Conservation (phyloP, 1,140 invertebrate genomes). For the Luehdorfia chinensis region DNA sequence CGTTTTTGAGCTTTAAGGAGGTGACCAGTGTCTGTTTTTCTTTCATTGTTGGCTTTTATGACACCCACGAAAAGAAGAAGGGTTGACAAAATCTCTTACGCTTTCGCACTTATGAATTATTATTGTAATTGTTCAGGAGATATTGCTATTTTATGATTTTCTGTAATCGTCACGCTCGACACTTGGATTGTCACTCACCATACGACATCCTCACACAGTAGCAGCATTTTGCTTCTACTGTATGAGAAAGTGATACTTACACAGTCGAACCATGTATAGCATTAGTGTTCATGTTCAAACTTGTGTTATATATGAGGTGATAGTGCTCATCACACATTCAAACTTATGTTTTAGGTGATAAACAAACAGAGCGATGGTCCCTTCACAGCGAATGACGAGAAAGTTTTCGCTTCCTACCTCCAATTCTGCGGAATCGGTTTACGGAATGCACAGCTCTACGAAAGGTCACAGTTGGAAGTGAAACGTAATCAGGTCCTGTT, state of each 20-base stretch:
- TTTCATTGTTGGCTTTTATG: too few relatives aligned
- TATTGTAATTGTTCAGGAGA: too few relatives aligned
- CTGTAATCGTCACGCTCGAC: not conserved
- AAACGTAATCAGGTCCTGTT: conserved; percentile 96
- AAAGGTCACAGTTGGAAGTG: conserved; percentile 95
- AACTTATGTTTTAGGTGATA: conserved; percentile 84
- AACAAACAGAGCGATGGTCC: conserved; percentile 91
- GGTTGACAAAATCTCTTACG: too few relatives aligned
- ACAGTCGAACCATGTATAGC: too few relatives aligned
- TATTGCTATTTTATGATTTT: too few relatives aligned
- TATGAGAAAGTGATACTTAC: not conserved
- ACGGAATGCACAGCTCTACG: conserved; percentile 95
- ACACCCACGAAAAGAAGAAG: not conserved
- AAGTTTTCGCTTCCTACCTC: conserved; percentile 94
- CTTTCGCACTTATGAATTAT: too few relatives aligned
- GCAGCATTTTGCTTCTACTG: not conserved
- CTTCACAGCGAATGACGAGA: conserved; percentile 91
- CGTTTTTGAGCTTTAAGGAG: too few relatives aligned
- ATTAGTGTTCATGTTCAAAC: not conserved
- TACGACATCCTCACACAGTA: too few relatives aligned
- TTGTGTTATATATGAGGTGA: not conserved
- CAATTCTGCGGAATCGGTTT: conserved; percentile 98
- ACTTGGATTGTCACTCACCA: not conserved
- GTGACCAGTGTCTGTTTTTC: too few relatives aligned
- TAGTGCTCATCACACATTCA: not conserved